Conservation (phyloP, 64 coral and sea anemone genomes). For the Exaiptasia diaphana region DNA sequence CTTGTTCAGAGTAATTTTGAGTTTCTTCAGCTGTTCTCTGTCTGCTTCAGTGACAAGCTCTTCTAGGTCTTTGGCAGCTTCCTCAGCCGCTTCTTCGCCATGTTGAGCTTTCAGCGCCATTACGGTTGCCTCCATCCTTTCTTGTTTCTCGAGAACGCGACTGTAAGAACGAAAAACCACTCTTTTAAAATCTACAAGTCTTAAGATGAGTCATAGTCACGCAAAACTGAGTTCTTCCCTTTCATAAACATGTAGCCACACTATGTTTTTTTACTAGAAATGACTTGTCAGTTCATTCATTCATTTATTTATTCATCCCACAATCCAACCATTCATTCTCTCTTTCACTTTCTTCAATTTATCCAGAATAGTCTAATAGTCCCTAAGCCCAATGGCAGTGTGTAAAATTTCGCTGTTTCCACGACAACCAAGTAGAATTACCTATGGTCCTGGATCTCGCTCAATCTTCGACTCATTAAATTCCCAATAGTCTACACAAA, state of each 20-base stretch:
- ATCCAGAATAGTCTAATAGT: too few relatives aligned
- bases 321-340: too few relatives aligned
- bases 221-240: too few relatives aligned
- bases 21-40: constrained; percentile 74
- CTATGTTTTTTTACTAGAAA: too few relatives aligned
- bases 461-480: constrained; percentile 64
- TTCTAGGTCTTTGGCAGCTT: constrained; percentile 66
- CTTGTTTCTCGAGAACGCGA: constrained; percentile 81
- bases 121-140: constrained; percentile 78
- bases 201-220: not conserved
- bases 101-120: constrained; percentile 61
- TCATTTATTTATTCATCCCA: too few relatives aligned
- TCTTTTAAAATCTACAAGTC: not conserved
- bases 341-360: too few relatives aligned
- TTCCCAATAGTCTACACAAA: constrained; percentile 59
- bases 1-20: constrained; percentile 75
- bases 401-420: too few relatives aligned
- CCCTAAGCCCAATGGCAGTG: too few relatives aligned
- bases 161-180: too few relatives aligned
- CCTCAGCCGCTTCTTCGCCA: constrained; percentile 71
- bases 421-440: too few relatives aligned
- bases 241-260: too few relatives aligned
- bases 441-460: constrained; percentile 63
- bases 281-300: too few relatives aligned
- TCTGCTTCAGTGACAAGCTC: constrained; percentile 78